These are phyloP conservation scores for Hoplodrina ambigua DNA, from an alignment of 2,888 invertebrate species.

Conservation along the genomic window DNA sequence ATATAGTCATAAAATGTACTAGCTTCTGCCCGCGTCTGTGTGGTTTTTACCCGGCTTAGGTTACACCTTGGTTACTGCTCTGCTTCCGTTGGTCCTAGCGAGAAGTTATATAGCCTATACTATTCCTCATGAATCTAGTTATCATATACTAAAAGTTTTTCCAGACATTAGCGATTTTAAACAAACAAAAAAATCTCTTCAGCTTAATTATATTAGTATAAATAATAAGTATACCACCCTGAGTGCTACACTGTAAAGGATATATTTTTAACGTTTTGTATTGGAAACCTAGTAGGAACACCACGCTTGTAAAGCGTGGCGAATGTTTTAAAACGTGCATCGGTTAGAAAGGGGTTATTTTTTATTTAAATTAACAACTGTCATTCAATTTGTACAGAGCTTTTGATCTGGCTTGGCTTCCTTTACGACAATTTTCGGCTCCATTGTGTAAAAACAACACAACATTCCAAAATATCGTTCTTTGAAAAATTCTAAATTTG, in stretches of 20 bases:
- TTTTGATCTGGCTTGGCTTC: slow-evolving; percentile 5
- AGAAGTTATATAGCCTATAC: too few relatives aligned
- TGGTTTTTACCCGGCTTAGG: too few relatives aligned
- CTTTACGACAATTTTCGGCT: background rate
- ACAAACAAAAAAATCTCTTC: too few relatives aligned
- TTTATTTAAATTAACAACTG: slow-evolving; percentile 13
- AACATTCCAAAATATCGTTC: slow-evolving; percentile 9
- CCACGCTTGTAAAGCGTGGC: background rate
- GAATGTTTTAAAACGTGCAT: background rate
- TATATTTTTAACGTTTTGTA: background rate
- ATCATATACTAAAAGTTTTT: too few relatives aligned
- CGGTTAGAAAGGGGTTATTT: background rate
- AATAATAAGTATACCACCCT: background rate
- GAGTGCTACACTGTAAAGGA: background rate
- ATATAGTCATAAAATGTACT: too few relatives aligned
- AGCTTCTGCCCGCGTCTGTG: too few relatives aligned
- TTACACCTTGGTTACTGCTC: too few relatives aligned
- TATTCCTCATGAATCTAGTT: too few relatives aligned
- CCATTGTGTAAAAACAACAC: background rate
- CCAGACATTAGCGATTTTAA: too few relatives aligned
- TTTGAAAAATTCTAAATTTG: background rate
- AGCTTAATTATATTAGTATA: too few relatives aligned
- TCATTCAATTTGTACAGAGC: background rate
- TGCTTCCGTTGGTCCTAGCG: too few relatives aligned
- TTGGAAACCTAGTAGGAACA: background rate